These are phyloP conservation scores for Pristionchus arcanus DNA, from an alignment of 2,888 invertebrate species.

Conservation along the genomic window DNA sequence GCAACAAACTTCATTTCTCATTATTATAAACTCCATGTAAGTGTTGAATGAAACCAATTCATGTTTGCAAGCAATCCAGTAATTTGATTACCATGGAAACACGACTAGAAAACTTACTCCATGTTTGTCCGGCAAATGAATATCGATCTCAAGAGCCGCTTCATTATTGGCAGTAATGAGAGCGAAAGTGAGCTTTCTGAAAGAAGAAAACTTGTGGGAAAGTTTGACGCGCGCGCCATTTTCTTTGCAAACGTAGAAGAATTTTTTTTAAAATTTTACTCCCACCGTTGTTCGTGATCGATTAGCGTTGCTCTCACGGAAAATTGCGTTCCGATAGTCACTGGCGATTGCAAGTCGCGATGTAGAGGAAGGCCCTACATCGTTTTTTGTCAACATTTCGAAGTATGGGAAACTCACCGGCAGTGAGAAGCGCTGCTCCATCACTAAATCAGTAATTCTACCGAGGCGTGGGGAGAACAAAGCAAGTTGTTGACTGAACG, in stretches of 20 bases:
- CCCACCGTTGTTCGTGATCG: background rate
- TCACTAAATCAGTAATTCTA: background rate
- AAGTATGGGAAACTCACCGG: background rate
- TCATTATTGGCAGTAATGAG: background rate
- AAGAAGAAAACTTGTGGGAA: background rate
- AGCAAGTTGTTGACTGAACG: background rate
- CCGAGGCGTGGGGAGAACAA: background rate
- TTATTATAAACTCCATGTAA: too few relatives aligned
- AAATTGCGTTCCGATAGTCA: background rate
- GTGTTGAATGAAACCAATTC: too few relatives aligned
- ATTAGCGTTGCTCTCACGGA: slow-evolving; percentile 15
- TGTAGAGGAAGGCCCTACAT: slow-evolving; percentile 31
- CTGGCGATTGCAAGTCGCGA: background rate
- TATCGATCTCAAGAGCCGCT: background rate
- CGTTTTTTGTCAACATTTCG: background rate
- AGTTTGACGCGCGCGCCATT: too few relatives aligned
- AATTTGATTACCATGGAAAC: too few relatives aligned
- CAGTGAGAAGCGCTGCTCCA: slow-evolving; percentile 45
- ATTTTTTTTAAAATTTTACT: too few relatives aligned
- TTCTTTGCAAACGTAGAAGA: too few relatives aligned
- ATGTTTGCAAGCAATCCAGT: too few relatives aligned
- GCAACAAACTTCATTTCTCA: too few relatives aligned
- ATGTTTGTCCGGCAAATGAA: background rate
- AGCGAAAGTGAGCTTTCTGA: background rate
- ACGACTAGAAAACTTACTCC: background rate